Percentiles rank a stretch among this genome's conserved stretches.
Evolutionary conservation across 2,113 vertebrate species (phyloP).

Genomic region (Centropus bengalensis): DNA sequence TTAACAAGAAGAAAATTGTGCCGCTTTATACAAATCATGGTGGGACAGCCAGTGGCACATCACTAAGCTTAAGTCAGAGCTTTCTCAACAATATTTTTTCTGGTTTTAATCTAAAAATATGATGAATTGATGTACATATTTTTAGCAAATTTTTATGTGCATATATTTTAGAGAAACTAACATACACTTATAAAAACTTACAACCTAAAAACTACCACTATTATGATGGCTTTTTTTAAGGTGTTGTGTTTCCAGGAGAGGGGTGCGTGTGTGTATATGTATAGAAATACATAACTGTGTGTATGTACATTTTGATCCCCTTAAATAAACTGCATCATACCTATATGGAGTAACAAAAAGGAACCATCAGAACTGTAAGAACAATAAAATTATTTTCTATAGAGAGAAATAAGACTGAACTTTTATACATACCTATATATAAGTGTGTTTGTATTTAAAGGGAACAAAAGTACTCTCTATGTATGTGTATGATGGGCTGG

Average conservation of each 20-base stretch:
- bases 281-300: neutral
- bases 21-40: neutral
- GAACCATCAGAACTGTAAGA: neutral
- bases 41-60: neutral
- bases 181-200: neutral
- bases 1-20: neutral
- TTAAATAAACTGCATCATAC: neutral
- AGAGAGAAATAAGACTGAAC: neutral
- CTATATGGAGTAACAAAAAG: neutral
- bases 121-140: neutral
- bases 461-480: neutral
- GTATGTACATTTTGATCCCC: neutral
- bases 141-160: neutral
- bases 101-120: neutral
- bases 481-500: neutral
- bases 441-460: neutral
- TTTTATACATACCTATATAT: neutral
- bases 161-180: neutral
- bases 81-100: neutral
- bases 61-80: neutral
- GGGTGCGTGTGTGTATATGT: no score
- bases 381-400: neutral
- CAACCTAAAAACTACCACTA: rapidly evolving
- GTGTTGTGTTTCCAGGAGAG: neutral
- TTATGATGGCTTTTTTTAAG: neutral